phyloP scores from a whole-genome alignment of 2,888 invertebrate species.

The Neria commutata region DNA sequence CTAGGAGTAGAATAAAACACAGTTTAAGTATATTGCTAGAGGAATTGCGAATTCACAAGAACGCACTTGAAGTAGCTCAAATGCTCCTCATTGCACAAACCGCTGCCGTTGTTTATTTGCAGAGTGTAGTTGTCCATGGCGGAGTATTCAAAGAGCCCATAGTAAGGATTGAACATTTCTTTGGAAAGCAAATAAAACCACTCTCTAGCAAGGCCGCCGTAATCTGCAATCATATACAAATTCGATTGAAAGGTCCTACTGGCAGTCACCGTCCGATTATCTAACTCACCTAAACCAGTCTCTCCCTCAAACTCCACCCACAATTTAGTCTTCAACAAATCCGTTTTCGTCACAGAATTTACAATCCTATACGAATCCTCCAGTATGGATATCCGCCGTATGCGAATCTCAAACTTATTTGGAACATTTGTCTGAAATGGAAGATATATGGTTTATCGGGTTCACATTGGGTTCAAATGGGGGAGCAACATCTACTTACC shows the following conservation, averaged over 20 bases:
- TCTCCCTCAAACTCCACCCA: slow-evolving; percentile 99
- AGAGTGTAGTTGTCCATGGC: slow-evolving; percentile 99
- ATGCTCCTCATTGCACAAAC: slow-evolving; percentile 97
- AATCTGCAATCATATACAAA: slow-evolving; percentile 69
- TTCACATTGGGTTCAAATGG: neutral
- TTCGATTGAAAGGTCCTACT: too few species aligned
- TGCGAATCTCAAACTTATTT: slow-evolving; percentile 97
- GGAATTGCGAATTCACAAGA: neutral
- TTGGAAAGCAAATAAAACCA: slow-evolving; percentile 99
- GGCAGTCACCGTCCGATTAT: too few species aligned
- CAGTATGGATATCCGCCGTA: slow-evolving; percentile 86
- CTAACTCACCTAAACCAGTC: slow-evolving; percentile 73
- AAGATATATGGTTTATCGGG: neutral
- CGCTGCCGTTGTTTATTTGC: slow-evolving; percentile 98
- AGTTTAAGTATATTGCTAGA: too few species aligned
- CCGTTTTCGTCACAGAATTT: slow-evolving; percentile 86
- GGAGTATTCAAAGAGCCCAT: slow-evolving; percentile 98
- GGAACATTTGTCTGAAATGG: slow-evolving; percentile 85
- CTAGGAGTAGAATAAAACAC: slow-evolving; percentile 32
- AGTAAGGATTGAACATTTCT: slow-evolving; percentile 99
- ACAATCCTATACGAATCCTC: slow-evolving; percentile 98
- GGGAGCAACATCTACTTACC: slow-evolving; percentile 62
- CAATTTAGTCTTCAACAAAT: slow-evolving; percentile 93
- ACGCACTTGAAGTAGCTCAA: slow-evolving; percentile 88
- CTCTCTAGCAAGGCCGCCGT: slow-evolving; percentile 95